A percentile compares a stretch with the other conserved stretches of the same genome.
Conservation (phyloP, 2,113 vertebrate species). For the Zosterops hypoxanthus region DNA sequence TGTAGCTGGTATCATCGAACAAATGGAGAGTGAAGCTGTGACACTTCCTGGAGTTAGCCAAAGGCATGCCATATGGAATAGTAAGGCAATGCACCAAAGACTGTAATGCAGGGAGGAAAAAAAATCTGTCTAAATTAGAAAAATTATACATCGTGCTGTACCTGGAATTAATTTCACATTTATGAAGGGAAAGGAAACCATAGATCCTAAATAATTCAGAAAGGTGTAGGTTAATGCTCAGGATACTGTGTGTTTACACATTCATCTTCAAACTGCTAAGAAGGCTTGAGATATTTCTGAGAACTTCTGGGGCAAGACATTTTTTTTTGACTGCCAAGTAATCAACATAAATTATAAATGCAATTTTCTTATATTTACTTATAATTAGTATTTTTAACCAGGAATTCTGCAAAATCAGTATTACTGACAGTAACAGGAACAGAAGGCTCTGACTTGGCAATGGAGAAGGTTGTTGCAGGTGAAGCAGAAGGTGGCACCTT, state of each 20-base stretch:
- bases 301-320: not conserved
- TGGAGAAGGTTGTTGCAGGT: accelerated
- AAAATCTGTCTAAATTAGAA: not conserved
- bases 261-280: not conserved
- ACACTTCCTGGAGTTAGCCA: constrained; percentile 21
- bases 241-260: accelerated
- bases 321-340: not conserved
- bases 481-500: not conserved
- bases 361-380: not conserved
- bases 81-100: not conserved
- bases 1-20: not conserved
- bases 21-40: not conserved
- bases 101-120: not conserved
- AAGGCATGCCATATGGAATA: constrained; percentile 20
- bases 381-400: not conserved
- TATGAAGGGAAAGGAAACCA: not conserved
- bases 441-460: not conserved
- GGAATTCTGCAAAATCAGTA: not conserved
- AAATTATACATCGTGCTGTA: not conserved
- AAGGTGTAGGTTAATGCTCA: not conserved
- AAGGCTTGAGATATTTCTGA: not conserved
- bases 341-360: not conserved
- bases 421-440: not conserved
- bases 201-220: not conserved
- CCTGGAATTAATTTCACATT: not conserved